Evolutionary conservation across 1,140 invertebrate species (phyloP).

Genomic region (Orchestia grillus): DNA sequence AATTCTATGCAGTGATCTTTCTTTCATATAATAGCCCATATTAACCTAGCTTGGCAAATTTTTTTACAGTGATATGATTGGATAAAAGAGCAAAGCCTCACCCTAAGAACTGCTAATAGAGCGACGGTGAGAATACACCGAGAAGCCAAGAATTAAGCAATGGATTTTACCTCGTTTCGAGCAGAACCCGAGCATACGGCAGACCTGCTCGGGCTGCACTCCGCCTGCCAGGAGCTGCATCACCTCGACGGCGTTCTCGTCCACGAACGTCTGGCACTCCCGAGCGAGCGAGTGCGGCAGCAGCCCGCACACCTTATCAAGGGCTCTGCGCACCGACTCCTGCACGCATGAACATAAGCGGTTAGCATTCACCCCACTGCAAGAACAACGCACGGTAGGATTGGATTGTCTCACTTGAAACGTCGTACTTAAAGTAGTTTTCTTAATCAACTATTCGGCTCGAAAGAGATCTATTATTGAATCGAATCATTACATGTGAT

Average conservation of each 20-base stretch:
- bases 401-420: no score
- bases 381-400: background rate
- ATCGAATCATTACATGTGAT: no score
- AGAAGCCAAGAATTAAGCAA: background rate
- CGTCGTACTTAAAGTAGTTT: no score
- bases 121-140: background rate
- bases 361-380: background rate
- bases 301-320: constrained; percentile 81
- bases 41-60: no score
- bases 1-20: no score
- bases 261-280: constrained; percentile 83
- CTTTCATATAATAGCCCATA: no score
- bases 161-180: background rate
- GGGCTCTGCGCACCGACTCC: constrained; percentile 79
- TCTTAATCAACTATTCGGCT: no score
- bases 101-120: background rate
- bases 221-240: constrained; percentile 83
- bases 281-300: constrained; percentile 77
- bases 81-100: no score
- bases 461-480: no score
- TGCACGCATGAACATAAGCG: constrained; percentile 70
- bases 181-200: constrained; percentile 79
- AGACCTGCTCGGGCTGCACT: constrained; percentile 83
- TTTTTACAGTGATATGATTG: no score
- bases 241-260: constrained; percentile 81